phyloP scores from a whole-genome alignment of 2,888 invertebrate species.

The Punctoribates punctum region DNA sequence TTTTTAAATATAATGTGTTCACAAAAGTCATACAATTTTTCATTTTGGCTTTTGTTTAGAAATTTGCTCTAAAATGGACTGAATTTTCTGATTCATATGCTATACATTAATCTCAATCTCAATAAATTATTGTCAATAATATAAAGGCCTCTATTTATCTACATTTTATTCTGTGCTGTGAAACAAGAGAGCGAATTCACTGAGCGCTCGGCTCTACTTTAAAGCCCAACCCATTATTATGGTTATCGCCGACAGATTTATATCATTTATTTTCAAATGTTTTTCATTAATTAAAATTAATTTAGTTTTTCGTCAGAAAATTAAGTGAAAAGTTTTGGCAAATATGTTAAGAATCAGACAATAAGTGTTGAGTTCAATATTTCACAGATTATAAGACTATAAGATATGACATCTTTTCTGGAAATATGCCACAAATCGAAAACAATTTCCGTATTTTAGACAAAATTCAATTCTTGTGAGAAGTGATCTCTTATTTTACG shows the following conservation, averaged over 20 bases:
- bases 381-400: neutral
- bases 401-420: neutral
- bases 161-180: conserved; percentile 10
- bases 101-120: conserved; percentile 20
- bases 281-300: neutral
- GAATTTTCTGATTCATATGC: conserved; percentile 27
- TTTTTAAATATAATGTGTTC: neutral
- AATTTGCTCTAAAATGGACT: neutral
- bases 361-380: neutral
- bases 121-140: conserved; percentile 27
- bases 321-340: neutral
- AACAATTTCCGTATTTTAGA: neutral
- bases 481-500: neutral
- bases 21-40: neutral
- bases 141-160: conserved; percentile 6
- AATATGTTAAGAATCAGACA: neutral
- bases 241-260: neutral
- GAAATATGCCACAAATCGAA: neutral
- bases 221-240: neutral
- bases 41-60: conserved; percentile 11
- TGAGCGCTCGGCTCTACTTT: too few species aligned
- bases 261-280: neutral
- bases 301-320: neutral
- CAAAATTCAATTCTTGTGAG: neutral
- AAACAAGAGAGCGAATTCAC: neutral